Conservation (phyloP, 2,888 invertebrate genomes). For the Sphinx pinastri region DNA sequence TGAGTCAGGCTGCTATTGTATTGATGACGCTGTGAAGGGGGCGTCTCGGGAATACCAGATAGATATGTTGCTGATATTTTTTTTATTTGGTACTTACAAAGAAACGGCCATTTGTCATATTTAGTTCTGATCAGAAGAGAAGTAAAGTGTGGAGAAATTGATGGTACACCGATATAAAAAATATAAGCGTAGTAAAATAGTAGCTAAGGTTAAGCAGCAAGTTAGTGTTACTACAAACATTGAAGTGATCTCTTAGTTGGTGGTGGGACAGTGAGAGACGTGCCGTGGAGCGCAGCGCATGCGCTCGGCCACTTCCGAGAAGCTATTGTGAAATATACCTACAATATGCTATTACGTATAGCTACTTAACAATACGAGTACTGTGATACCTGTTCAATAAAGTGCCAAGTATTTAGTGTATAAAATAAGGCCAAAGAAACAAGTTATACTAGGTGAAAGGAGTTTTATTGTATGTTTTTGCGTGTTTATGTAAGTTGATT, state of each 20-base stretch:
- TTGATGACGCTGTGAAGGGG: conserved; percentile 15
- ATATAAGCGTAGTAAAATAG: neutral
- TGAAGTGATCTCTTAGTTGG: conserved; percentile 54
- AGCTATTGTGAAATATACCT: conserved; percentile 34
- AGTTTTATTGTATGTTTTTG: conserved; percentile 40
- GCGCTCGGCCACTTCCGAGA: conserved; percentile 53
- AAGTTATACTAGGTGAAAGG: conserved; percentile 57
- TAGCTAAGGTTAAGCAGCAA: conserved; percentile 32
- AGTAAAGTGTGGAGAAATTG: no score
- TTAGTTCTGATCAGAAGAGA: no score
- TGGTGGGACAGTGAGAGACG: conserved; percentile 65
- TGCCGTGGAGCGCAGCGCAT: conserved; percentile 73
- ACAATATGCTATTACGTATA: conserved; percentile 23
- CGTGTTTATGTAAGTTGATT: conserved; percentile 68
- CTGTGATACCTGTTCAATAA: conserved; percentile 48
- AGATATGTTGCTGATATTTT: no score
- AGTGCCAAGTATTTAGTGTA: conserved; percentile 60
- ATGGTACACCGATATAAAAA: no score
- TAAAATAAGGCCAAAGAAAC: conserved; percentile 49
- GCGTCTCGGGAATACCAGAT: neutral
- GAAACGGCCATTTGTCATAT: no score
- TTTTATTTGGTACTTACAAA: no score
- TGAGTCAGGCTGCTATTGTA: neutral
- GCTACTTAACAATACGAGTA: conserved; percentile 33
- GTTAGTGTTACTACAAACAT: conserved; percentile 43